Conservation (phyloP, 1,140 invertebrate species). For the Anastatus disparis region DNA sequence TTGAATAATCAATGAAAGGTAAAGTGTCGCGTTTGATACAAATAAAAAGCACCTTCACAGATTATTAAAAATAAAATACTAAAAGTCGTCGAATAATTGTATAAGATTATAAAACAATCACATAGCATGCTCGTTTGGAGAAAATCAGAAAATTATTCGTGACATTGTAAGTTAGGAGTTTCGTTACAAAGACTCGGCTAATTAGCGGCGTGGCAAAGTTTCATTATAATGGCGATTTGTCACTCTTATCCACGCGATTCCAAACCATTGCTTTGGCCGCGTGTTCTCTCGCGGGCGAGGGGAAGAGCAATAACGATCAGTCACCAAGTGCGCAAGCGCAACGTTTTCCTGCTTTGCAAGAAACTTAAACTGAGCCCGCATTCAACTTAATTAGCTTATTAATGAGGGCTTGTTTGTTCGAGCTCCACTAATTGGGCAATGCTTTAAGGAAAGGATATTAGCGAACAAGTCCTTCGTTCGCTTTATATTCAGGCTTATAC, state of each 20-base stretch:
- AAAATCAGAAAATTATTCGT: no score
- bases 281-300: not conserved
- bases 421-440: not conserved
- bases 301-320: not conserved
- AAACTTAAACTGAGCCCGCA: not conserved
- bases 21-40: no score
- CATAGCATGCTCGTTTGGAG: no score
- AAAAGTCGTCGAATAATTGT: no score
- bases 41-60: no score
- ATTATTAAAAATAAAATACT: no score
- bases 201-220: not conserved
- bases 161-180: no score
- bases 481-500: not conserved
- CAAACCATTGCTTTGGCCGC: not conserved
- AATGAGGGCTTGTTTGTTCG: conserved; percentile 6
- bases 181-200: not conserved
- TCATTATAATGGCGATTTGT: not conserved
- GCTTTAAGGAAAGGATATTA: not conserved
- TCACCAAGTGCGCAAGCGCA: not conserved
- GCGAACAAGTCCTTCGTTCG: not conserved
- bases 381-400: conserved; percentile 22
- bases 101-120: no score
- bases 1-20: no score
- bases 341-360: not conserved
- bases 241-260: conserved; percentile 11